Base-by-base conservation (phyloP, 2,797 vertebrate species). In the Esox masquinongy region DNA sequence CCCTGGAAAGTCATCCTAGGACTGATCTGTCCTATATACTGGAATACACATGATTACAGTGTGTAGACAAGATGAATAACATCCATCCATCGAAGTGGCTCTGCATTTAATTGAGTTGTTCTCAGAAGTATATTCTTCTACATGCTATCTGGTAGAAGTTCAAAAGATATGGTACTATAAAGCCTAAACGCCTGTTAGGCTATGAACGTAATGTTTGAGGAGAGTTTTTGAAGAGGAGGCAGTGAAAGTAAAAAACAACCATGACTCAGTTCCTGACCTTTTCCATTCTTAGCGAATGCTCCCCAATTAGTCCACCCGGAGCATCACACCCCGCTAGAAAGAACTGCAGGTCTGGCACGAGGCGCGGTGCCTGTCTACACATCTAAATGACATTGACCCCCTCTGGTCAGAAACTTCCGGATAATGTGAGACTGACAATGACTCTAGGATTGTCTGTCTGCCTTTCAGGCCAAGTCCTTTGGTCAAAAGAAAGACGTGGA, bases 401-500 rank as follows among this genome's bases (percentile, higher is more conserved):
- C 67, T 67, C 51, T 15, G 24, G 29, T 56, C 70, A 43, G 12
- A 22, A 61, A 49, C 72, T 26, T 39, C 17, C 36, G 36, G 70
- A 50, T 74, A 77, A 76, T 53, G 71, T 26, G 14, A 31, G 68
- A 47, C 1, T 63, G 74, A 67, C 4, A 16, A 66, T 73, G 31
- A 68, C 51, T 74, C 70, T 51, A 24, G 59, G 22, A 56, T 47
- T 73, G 63, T 63, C 4, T 68, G 51, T 56, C 64, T 70, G 36
- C 39, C 74, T 75, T 79, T 72, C 51, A 72, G 80, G 68, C 51
- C 69, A 74, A 24, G 61, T 66, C 74, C 78, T 77, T 64, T 68
- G 68, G 82, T 80, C 72, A 80, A 39, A 75, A 76, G 74, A 56
- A 73, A 29, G 31, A 63, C 14, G 47, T 71, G 36, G n/a, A 79